Evolutionary conservation across 2,113 vertebrate genomes (phyloP).

Genomic region (Daboia siamensis): DNA sequence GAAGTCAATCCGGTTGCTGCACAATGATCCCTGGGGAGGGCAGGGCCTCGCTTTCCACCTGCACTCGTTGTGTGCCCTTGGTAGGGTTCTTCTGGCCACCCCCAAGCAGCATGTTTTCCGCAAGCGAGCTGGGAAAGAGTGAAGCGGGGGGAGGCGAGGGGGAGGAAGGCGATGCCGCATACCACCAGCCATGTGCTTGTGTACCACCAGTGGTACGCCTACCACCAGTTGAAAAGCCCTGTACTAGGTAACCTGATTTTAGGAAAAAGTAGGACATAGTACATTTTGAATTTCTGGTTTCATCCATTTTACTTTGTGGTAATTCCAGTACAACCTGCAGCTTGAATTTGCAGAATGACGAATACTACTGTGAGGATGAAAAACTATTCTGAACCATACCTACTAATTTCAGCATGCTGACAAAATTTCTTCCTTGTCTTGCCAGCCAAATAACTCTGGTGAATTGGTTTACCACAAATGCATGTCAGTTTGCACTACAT

Average conservation of each 20-base stretch:
- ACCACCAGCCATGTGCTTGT: too few species aligned
- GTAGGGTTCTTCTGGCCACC: too few species aligned
- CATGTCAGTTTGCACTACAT: background rate
- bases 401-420: background rate
- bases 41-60: too few species aligned
- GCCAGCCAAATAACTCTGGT: background rate
- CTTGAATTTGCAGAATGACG: background rate
- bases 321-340: background rate
- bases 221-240: too few species aligned
- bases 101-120: too few species aligned
- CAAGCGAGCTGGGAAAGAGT: too few species aligned
- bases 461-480: background rate
- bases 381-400: background rate
- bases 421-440: background rate
- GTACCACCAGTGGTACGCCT: too few species aligned
- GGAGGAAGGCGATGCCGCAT: too few species aligned
- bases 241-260: background rate
- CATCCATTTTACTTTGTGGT: background rate
- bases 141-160: too few species aligned
- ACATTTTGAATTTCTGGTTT: background rate
- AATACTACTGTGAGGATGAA: background rate
- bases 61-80: too few species aligned
- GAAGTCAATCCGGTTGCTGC: too few species aligned
- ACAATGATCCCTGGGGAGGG: too few species aligned
- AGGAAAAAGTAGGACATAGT: background rate